Evolutionary conservation across 2,888 invertebrate species (phyloP).

Genomic region (Parapristionchus giblindavisi): DNA sequence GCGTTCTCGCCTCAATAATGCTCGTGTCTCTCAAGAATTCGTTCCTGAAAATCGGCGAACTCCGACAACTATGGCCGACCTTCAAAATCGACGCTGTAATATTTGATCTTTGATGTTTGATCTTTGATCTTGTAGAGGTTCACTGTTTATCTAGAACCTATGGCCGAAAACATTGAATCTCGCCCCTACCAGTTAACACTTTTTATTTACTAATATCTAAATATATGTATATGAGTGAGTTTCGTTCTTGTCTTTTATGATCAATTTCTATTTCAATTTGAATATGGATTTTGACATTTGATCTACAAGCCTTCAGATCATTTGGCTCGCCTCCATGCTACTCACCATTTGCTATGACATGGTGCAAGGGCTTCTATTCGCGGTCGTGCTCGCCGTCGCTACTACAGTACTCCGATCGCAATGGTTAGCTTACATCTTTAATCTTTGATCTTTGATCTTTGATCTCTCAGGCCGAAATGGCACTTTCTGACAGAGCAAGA

Average conservation of each 20-base stretch:
- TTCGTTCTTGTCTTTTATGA: too few relatives aligned
- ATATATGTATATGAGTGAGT: too few relatives aligned
- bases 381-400: slow-evolving; percentile 63
- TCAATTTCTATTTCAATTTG: not conserved
- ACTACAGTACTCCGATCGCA: slow-evolving; percentile 65
- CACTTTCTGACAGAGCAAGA: slow-evolving; percentile 62
- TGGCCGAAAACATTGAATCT: too few relatives aligned
- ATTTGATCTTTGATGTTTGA: not conserved
- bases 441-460: too few relatives aligned
- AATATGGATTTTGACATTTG: not conserved
- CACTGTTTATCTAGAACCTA: not conserved
- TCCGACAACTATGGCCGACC: slow-evolving; percentile 64
- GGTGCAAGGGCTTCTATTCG: slow-evolving; percentile 63
- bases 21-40: slow-evolving; percentile 63
- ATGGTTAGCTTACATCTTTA: slow-evolving; percentile 46
- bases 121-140: not conserved
- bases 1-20: slow-evolving; percentile 65
- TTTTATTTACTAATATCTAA: too few relatives aligned
- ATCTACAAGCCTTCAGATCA: slow-evolving; percentile 49
- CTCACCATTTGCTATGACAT: slow-evolving; percentile 66
- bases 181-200: too few relatives aligned
- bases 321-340: slow-evolving; percentile 63
- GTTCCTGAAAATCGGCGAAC: slow-evolving; percentile 61
- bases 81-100: slow-evolving; percentile 67
- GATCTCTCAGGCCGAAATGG: slow-evolving; percentile 65